Evolutionary conservation across 2,888 invertebrate species (phyloP), one percentile per base, ranked within the genome.

Genomic region (Mythimna impura): DNA sequence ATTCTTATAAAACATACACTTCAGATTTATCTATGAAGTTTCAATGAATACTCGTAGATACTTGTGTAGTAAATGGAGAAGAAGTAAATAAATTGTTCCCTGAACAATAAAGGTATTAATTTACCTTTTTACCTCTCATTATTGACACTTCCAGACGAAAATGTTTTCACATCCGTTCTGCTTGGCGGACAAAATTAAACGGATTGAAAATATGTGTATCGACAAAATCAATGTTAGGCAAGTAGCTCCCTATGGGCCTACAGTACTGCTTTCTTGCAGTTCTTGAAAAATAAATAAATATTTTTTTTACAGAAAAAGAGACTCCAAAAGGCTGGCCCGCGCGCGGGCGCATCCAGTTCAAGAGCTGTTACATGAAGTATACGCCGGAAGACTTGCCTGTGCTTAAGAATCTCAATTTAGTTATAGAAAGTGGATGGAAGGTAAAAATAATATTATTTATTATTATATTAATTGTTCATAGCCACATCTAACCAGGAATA

Each of bases 281-380:
- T 47, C 0, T 47, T 4, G 43, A 47, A 47, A 47, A 17, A 25
- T 25, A 43, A 30, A 36, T 20, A 20, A 67, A 4, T 40, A 12
- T 22, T 70, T 71, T 64, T 74, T 76, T 91, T 89, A 52, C 89
- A 95, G 95, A 90, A 54, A 92, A 90, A 73, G 94, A 94, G 87
- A 97, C 97, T 4, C 96, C 97, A 0, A 90, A 94, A 66, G 95
- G 95, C 54, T 98, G 98, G 98, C 98, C 98, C 0, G 93, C 94
- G 43, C 93, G 95, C 5, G 98, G 98, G 0, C 96, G 96, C 80
- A 96, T 98, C 36, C 93, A 94, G 73, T 98, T 98, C 90, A 94
- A 96, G 55, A 94, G 97, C 80, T 96, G 97, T 87, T 97, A 96
- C 81, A 95, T 98, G 89, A 97, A 97, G 83, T 98, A 98, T 89